Base-by-base conservation (phyloP, 2,888 invertebrate species). In the Heteropelma amictum region DNA sequence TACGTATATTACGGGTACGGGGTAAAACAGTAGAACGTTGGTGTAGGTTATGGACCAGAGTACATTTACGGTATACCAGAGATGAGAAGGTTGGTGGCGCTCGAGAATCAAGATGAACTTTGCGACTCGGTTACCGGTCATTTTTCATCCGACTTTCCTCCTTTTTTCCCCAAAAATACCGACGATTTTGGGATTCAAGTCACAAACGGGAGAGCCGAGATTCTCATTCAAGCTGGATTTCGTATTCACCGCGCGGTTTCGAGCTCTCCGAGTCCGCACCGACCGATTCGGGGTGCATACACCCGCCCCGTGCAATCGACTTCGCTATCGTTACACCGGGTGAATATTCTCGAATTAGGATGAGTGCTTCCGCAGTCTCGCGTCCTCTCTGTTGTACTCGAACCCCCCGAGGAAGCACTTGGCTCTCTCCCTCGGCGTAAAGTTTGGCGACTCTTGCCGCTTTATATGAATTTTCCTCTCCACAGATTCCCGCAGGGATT, bases 21-120 rank as follows among this genome's bases (percentile, higher is more conserved):
- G 38, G 54, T 33, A 33, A 47, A 47, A 67, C 47, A 28, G 33
- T 35, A 28, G 23, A 54, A 33, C 23, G 45, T 54, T 21, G 56
- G 33, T 45, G 23, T 45, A 56, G 56, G 67, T 67, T 67, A 67
- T 65, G 42, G 65, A 53, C 14, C 42, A 42, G 54, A 45, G 54
- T 67, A 56, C 35, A 38, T 26, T 35, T 67, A 35, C 19, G n/a
- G 26, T 56, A 45, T 33, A 21, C 51, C 60, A 40, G 71, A 68
- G 67, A 75, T 58, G 71, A 64, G 68, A 58, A 54, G 67, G 49
- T 68, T 61, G 30, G 63, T 63, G 67, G 45, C 63, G 54, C 35
- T 54, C 75, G 70, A 54, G 60, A 35, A 28, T 49, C 63, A 45
- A 71, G 51, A 63, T 64, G 68, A 76, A 76, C 76, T 76, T 72